These are phyloP conservation scores for Anthoptus insignis DNA, from an alignment of 2,888 invertebrate species.

Conservation along the genomic window DNA sequence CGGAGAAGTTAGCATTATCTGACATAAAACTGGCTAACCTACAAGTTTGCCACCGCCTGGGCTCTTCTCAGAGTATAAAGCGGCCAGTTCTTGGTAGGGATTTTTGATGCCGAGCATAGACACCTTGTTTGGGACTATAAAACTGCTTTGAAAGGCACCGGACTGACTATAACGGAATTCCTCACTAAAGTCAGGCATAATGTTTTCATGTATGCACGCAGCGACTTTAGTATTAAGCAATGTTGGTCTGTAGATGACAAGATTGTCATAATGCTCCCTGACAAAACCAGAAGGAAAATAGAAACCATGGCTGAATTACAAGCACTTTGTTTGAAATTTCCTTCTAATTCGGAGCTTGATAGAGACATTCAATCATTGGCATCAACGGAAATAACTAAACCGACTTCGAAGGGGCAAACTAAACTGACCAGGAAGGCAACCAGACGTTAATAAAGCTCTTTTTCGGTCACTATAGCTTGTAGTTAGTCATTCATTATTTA, in stretches of 20 bases:
- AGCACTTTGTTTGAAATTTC: background rate
- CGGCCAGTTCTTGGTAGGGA: background rate
- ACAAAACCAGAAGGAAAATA: constrained; percentile 7
- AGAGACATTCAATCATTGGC: background rate
- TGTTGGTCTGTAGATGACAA: background rate
- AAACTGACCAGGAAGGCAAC: background rate
- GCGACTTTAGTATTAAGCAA: background rate
- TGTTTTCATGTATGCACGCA: background rate
- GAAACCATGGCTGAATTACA: background rate
- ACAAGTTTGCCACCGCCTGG: background rate
- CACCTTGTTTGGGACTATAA: background rate
- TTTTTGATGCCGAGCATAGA: background rate
- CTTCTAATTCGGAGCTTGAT: background rate
- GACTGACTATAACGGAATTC: background rate
- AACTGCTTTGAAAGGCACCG: background rate
- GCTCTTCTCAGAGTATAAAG: background rate
- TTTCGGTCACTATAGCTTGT: no score
- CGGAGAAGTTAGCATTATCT: background rate
- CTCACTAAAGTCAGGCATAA: background rate
- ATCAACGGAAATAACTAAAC: background rate
- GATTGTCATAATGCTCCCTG: constrained; percentile 2
- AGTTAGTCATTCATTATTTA: no score
- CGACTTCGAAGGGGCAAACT: background rate
- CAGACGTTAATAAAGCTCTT: background rate
- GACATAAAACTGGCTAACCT: background rate